Conservation (phyloP, 2,113 vertebrate species). For the Tenrec ecaudatus region DNA sequence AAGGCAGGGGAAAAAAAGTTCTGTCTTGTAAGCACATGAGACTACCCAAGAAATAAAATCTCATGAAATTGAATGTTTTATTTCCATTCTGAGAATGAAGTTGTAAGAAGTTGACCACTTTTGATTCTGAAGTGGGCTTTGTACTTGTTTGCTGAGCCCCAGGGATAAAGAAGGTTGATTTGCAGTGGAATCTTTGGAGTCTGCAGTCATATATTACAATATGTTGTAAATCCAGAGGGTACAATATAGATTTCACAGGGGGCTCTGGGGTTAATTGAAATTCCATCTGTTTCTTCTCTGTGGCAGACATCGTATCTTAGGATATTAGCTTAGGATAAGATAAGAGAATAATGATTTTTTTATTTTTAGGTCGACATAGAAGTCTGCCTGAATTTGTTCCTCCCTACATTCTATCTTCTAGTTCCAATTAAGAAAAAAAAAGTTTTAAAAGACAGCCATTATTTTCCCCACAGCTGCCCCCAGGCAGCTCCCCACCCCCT, state of each 20-base stretch:
- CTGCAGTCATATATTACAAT: conserved; percentile 82
- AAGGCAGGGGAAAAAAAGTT: conserved; percentile 1
- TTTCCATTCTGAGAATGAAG: conserved; percentile 44
- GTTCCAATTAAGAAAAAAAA: conserved; percentile 70
- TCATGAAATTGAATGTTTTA: conserved; percentile 53
- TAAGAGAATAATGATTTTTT: conserved; percentile 15
- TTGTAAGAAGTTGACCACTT: conserved; percentile 52
- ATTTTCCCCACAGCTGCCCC: conserved; percentile 87
- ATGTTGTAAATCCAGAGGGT: conserved; percentile 80
- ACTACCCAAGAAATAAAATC: conserved; percentile 17
- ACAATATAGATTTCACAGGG: conserved; percentile 77
- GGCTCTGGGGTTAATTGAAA: conserved; percentile 71
- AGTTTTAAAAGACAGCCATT: conserved; percentile 86
- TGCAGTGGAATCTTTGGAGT: conserved; percentile 74
- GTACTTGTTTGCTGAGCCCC: conserved; percentile 70
- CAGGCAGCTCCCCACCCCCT: conserved; percentile 67
- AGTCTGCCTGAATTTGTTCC: conserved; percentile 64
- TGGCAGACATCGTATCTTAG: conserved; percentile 12
- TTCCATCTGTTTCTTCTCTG: conserved; percentile 76
- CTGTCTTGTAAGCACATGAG: conserved; percentile 11
- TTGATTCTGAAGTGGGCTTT: conserved; percentile 73
- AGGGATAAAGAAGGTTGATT: conserved; percentile 82
- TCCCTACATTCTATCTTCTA: conserved; percentile 52
- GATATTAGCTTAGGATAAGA: conserved; percentile 54
- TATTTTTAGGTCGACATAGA: conserved; percentile 63